These are phyloP conservation scores for Acanthurus leucopareius DNA, from an alignment of 2,797 vertebrate genomes.

Conservation along the genomic window DNA sequence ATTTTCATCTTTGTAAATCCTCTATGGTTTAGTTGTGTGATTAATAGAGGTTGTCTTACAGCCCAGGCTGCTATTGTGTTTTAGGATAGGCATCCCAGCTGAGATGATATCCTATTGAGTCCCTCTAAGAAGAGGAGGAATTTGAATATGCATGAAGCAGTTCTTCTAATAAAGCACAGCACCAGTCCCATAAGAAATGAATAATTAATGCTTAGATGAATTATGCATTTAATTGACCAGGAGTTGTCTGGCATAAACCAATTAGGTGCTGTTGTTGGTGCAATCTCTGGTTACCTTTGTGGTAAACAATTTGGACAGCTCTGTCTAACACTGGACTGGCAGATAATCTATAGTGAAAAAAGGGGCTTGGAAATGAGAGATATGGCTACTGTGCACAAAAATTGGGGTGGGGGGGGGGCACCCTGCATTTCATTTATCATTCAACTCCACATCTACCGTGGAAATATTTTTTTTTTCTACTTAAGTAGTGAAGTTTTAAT, in stretches of 20 bases:
- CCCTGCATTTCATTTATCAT: not conserved
- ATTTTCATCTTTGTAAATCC: slow-evolving; percentile 56
- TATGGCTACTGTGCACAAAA: slow-evolving; percentile 23
- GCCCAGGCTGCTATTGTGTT: slow-evolving; percentile 66
- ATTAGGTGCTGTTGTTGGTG: slow-evolving; percentile 75
- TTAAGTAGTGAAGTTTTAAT: not conserved
- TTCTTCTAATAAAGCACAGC: slow-evolving; percentile 76
- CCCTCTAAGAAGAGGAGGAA: slow-evolving; percentile 57
- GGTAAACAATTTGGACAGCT: slow-evolving; percentile 71
- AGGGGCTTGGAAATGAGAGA: slow-evolving; percentile 41
- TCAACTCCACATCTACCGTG: not conserved
- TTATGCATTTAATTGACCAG: slow-evolving; percentile 85
- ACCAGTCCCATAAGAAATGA: slow-evolving; percentile 78
- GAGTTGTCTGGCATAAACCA: slow-evolving; percentile 80
- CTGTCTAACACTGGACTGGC: slow-evolving; percentile 43
- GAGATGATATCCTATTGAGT: slow-evolving; percentile 68
- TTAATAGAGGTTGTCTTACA: slow-evolving; percentile 69
- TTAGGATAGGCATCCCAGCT: slow-evolving; percentile 56
- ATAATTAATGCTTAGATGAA: slow-evolving; percentile 85
- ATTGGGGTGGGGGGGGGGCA: not conserved
- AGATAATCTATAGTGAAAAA: slow-evolving; percentile 37
- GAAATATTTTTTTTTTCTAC: not conserved
- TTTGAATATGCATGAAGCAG: slow-evolving; percentile 81
- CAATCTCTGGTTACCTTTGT: slow-evolving; percentile 80
- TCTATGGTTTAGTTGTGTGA: slow-evolving; percentile 48